These are phyloP conservation scores for Agrochola circellaris DNA, from an alignment of 2,888 invertebrate genomes.

Conservation along the genomic window DNA sequence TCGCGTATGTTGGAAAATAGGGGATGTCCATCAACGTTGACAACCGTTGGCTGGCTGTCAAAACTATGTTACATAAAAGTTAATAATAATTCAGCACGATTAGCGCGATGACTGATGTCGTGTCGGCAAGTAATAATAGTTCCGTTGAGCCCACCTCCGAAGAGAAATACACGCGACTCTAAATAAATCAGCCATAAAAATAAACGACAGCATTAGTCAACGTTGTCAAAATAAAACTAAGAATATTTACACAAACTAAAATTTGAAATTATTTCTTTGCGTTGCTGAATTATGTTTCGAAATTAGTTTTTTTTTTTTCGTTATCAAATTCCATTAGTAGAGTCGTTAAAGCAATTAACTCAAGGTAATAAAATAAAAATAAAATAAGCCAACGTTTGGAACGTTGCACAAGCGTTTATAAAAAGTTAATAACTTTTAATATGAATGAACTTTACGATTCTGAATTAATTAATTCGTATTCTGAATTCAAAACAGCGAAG, in stretches of 20 bases:
- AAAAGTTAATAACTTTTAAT: conserved; percentile 76
- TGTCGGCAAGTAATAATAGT: conserved; percentile 88
- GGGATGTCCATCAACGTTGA: conserved; percentile 71
- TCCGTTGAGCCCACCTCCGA: conserved; percentile 81
- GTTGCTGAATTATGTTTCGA: conserved; percentile 63
- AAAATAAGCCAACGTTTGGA: conserved; percentile 61
- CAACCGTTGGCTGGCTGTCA: conserved; percentile 82
- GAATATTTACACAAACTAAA: conserved; percentile 81
- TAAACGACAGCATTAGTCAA: conserved; percentile 89
- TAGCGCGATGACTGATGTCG: conserved; percentile 88
- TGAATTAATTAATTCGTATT: conserved; percentile 82
- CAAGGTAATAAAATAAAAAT: conserved; percentile 68
- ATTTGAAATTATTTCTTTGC: conserved; percentile 68
- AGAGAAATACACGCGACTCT: conserved; percentile 83
- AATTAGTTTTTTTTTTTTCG: conserved; percentile 61
- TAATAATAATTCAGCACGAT: conserved; percentile 84
- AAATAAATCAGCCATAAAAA: conserved; percentile 88
- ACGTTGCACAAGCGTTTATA: conserved; percentile 67
- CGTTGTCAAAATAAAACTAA: conserved; percentile 88
- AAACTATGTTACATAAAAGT: conserved; percentile 84
- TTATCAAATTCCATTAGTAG: conserved; percentile 68
- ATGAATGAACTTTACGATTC: conserved; percentile 76
- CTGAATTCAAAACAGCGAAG: conserved; percentile 82
- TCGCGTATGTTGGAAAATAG: conserved; percentile 57
- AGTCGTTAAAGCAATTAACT: conserved; percentile 70